phyloP scores from a whole-genome alignment of 1,140 invertebrate genomes.

The Globodera rostochiensis region DNA sequence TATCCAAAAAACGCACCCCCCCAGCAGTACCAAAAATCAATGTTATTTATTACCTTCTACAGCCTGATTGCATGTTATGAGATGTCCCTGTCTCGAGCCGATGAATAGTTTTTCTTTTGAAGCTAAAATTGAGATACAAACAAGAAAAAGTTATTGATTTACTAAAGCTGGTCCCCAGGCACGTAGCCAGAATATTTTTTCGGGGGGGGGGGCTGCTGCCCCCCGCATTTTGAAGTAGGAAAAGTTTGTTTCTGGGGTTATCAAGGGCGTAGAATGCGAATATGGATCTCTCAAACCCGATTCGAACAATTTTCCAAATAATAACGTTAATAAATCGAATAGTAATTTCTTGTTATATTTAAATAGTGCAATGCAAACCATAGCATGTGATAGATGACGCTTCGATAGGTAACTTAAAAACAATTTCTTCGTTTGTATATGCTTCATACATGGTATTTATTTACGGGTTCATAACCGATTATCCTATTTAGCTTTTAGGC shows the following conservation, averaged over 20 bases:
- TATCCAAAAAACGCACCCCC: not conserved
- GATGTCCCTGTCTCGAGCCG: constrained; percentile 50
- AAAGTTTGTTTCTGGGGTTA: too few species aligned
- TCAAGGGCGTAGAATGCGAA: too few species aligned
- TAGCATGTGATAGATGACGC: constrained; percentile 44
- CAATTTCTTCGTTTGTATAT: constrained; percentile 48
- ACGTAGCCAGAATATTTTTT: too few species aligned
- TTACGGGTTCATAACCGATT: not conserved
- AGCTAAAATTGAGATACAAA: constrained; percentile 30
- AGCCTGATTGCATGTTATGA: constrained; percentile 40
- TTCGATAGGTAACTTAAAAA: constrained; percentile 50
- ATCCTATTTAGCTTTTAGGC: too few species aligned
- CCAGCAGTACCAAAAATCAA: constrained; percentile 1
- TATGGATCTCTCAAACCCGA: too few species aligned
- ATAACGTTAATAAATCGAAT: too few species aligned
- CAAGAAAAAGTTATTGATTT: too few species aligned
- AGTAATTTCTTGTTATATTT: too few species aligned
- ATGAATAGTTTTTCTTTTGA: constrained; percentile 48
- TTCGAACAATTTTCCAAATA: too few species aligned
- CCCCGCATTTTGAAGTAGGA: too few species aligned
- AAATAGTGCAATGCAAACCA: constrained; percentile 31
- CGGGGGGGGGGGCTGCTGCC: too few species aligned
- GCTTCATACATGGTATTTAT: constrained; percentile 47
- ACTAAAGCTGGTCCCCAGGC: too few species aligned
- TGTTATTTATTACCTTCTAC: constrained; percentile 18